phyloP scores from a whole-genome alignment of 2,113 vertebrate species.

The Marmota flaviventris region DNA sequence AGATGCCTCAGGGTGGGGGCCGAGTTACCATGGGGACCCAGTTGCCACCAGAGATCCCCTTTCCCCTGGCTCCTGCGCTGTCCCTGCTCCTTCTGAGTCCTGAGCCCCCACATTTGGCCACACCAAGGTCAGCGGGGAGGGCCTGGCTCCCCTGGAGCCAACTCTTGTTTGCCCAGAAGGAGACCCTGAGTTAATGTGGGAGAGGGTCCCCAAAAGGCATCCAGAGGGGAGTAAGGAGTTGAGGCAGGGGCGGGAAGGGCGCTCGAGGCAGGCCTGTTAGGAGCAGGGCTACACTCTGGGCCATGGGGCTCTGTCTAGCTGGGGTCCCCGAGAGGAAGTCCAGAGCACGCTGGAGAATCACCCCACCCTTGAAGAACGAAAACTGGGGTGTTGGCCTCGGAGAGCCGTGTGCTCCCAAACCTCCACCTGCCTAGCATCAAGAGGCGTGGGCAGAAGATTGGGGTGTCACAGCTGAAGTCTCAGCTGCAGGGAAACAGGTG shows the following conservation, averaged over 20 bases:
- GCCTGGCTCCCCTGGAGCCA: background rate
- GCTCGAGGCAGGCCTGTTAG: background rate
- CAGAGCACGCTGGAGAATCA: background rate
- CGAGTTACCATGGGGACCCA: slow-evolving; percentile 57
- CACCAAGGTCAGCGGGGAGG: accelerated
- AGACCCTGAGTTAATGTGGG: background rate
- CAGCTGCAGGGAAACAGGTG: no score
- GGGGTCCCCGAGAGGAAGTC: background rate
- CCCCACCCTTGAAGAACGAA: background rate
- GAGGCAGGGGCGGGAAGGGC: background rate
- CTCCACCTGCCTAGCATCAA: no score
- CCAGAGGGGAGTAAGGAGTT: background rate
- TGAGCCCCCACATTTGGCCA: no score
- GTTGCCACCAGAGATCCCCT: background rate
- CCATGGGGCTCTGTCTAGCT: background rate
- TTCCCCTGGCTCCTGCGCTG: background rate
- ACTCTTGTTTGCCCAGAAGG: background rate
- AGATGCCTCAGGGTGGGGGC: slow-evolving; percentile 37
- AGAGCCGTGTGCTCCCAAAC: no score
- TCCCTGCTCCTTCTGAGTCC: background rate
- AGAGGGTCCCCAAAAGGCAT: background rate
- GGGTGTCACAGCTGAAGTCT: no score
- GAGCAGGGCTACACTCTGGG: background rate
- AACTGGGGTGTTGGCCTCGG: no score
- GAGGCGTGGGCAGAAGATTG: no score